Conservation (phyloP, 2,888 invertebrate genomes). For the Autographa pulchrina region DNA sequence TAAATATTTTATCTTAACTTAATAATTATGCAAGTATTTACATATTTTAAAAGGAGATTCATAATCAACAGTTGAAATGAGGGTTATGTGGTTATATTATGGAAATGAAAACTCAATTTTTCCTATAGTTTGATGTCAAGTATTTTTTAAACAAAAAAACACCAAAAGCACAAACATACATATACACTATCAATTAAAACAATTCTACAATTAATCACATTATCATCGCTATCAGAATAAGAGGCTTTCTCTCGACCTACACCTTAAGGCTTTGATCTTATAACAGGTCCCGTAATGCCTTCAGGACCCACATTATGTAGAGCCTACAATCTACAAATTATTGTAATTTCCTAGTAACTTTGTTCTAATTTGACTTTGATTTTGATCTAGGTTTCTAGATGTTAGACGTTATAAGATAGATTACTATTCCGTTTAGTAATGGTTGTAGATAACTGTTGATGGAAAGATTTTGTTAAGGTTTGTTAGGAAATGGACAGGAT, state of each 20-base stretch:
- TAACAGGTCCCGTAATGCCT: slow-evolving; percentile 49
- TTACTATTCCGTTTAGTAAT: too few relatives aligned
- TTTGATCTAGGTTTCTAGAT: slow-evolving; percentile 4
- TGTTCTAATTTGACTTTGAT: neutral
- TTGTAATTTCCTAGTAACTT: neutral
- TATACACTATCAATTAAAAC: slow-evolving; percentile 43
- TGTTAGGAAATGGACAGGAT: too few relatives aligned
- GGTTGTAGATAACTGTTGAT: too few relatives aligned
- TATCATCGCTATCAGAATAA: slow-evolving; percentile 42
- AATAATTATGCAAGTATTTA: too few relatives aligned
- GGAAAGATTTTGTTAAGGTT: too few relatives aligned
- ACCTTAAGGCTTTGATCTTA: slow-evolving; percentile 35
- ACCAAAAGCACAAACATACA: neutral
- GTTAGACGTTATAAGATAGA: neutral
- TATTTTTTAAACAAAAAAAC: neutral
- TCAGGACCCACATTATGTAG: slow-evolving; percentile 29
- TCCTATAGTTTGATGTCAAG: too few relatives aligned
- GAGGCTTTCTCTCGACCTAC: slow-evolving; percentile 51
- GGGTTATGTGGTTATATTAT: too few relatives aligned
- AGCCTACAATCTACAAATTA: neutral
- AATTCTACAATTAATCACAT: slow-evolving; percentile 51
- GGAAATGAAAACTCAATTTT: too few relatives aligned
- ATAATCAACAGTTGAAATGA: too few relatives aligned
- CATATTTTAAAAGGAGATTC: too few relatives aligned
- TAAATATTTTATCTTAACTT: too few relatives aligned